Evolutionary conservation across 1,140 invertebrate genomes (phyloP), one percentile per base, ranked within the genome.

Genomic region (Drosophila quadrilineata): DNA sequence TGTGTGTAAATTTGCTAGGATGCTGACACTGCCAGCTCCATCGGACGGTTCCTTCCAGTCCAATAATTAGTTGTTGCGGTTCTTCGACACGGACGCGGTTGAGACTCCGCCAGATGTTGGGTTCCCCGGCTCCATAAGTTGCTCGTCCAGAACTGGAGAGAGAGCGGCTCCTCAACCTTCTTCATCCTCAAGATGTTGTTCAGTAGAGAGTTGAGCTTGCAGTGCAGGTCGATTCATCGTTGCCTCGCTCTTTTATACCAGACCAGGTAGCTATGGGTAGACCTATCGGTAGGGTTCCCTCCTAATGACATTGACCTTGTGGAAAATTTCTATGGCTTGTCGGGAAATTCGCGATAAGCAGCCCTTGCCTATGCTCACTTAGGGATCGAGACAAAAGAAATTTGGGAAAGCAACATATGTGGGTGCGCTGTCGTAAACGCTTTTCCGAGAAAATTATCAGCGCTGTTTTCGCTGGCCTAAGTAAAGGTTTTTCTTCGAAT

Each of bases 291-390:
- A 43, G 5, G 17, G 9, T 3, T 16, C 58, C 26, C 48, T 59
- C 21, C 52, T 84, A 84, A 82, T 82, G 69, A 84, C 69, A 84
- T 77, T 67, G 77, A 58, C 77, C 77, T 77, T 77, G 57, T 49
- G 40, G 19, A 68, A 72, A 71, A 29, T 14, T 46, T 60, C n/a
- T 21, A 21, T 36, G 22, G 2, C 31, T 29, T 49, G 49, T n/a
- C n/a, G n/a, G n/a, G n/a, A n/a, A n/a, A n/a, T n/a, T n/a, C n/a
- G n/a, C 33, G 38, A 56, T 76, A 77, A 68, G 41, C 14, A 49
- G 45, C 31, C 33, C 22, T 46, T 46, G 45, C 41, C 43, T 57
- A 43, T 12, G 16, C 22, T 22, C 10, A 31, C 8, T 48, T 17
- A 10, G 19, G n/a, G 21, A 35, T 46, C 21, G 3, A n/a, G 1